Base-by-base conservation (phyloP, 2,797 vertebrate species). In the Gymnoscopelus braueri region DNA sequence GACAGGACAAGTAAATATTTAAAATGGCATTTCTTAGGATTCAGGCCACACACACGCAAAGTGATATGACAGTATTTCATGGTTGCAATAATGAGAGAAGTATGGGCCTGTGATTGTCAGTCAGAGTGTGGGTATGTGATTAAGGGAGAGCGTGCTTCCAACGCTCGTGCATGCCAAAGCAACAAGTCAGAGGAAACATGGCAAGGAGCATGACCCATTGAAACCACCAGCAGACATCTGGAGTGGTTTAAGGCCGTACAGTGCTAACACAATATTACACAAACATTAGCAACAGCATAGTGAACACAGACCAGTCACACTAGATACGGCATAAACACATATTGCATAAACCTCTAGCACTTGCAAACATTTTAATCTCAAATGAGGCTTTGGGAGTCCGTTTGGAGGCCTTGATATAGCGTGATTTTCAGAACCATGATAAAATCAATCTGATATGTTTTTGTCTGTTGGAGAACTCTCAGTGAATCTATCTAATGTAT, bases 171-270 rank as follows among this genome's bases (percentile, higher is more conserved):
- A 81, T 84, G 80, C 81, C 82, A 80, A 63, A 84, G 75, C 51
- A 78, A 74, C 63, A 26, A 84, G 78, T 85, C 80, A 88, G 80
- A 85, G 78, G 79, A 86, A 83, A 74, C 78, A 79, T 79, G 74
- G 79, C 10, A 50, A 44, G 14, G 13, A 60, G 60, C 19, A 10
- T 14, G 60, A 49, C 26, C 6, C 29, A 5, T 57, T 1, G 6
- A 26, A 9, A 32, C 32, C 32, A 32, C 57, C 29, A 35, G 7
- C 29, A 35, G 4, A 39, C 83, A 89, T 85, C 86, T 87, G 87
- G 86, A 72, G 65, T 1, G 15, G n/a, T 66, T 87, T 82, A 78
- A 68, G 56, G 63, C 44, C 13, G 19, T 19, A 62, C 72, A 70
- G 58, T 32, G 53, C 11, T 4, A 50, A 24, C 69, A 50, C 63